Percentiles rank a stretch among this genome's conserved stretches.
These are phyloP conservation scores for Drosophila saltans DNA, from an alignment of 1,140 invertebrate genomes.

Conservation along the genomic window DNA sequence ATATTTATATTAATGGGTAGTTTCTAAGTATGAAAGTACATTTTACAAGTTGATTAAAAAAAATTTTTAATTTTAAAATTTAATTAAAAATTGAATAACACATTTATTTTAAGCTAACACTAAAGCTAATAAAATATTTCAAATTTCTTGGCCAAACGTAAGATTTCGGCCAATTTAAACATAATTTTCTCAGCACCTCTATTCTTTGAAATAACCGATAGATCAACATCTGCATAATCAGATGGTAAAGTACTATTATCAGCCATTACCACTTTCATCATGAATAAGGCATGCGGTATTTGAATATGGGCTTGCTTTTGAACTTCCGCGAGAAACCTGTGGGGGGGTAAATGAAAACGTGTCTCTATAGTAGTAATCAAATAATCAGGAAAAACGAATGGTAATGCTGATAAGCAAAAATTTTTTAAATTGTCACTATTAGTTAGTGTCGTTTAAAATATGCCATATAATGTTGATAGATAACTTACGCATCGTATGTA, in stretches of 20 bases:
- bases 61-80: too few relatives aligned
- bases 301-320: constrained; percentile 58
- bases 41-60: too few relatives aligned
- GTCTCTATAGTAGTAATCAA: too few relatives aligned
- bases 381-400: not conserved
- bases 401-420: constrained; percentile 1
- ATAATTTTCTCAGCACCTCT: constrained; percentile 51
- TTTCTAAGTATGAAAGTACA: too few relatives aligned
- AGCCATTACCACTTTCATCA: constrained; percentile 71
- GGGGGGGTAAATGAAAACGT: not conserved
- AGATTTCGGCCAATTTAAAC: constrained; percentile 57
- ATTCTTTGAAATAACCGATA: constrained; percentile 58
- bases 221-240: constrained; percentile 73
- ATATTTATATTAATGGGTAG: too few relatives aligned
- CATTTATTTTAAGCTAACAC: too few relatives aligned
- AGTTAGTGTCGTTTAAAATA: not conserved
- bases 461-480: not conserved
- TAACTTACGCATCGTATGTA: constrained; percentile 57
- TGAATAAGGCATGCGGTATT: constrained; percentile 70
- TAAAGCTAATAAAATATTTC: constrained; percentile 56
- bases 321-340: constrained; percentile 70
- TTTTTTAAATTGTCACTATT: constrained; percentile 1
- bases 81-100: too few relatives aligned
- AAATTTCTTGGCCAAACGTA: constrained; percentile 63
- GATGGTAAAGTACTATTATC: constrained; percentile 65